phyloP scores from a whole-genome alignment of 2,113 vertebrate genomes.

The Mystacornis crossleyi region DNA sequence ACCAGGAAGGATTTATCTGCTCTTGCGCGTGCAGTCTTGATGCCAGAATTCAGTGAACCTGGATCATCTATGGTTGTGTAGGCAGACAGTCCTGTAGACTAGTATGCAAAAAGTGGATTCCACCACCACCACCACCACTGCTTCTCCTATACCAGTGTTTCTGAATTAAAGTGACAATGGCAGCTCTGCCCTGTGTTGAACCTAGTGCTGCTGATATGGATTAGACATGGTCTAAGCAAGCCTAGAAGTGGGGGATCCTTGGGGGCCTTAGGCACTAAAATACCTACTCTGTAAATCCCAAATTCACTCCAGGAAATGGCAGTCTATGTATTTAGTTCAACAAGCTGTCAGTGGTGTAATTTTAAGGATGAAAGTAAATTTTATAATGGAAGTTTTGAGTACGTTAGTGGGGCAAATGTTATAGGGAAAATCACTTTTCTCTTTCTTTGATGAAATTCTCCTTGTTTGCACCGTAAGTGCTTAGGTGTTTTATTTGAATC shows the following conservation, averaged over 20 bases:
- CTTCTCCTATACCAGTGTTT: not conserved
- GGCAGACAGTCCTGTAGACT: not conserved
- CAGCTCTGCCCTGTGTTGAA: not conserved
- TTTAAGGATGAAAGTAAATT: not conserved
- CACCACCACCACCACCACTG: not conserved
- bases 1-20: not conserved
- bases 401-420: not conserved
- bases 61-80: not conserved
- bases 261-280: not conserved
- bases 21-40: not conserved
- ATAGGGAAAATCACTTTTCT: not conserved
- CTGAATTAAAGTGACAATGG: not conserved
- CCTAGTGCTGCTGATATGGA: not conserved
- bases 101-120: not conserved
- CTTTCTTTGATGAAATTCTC: slow-evolving; percentile 5
- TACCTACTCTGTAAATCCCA: not conserved
- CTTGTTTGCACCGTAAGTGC: not conserved
- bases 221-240: not conserved
- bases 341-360: not conserved
- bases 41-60: not conserved
- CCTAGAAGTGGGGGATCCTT: not conserved
- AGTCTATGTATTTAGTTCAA: not conserved
- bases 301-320: not conserved
- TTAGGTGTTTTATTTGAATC: slow-evolving; percentile 3
- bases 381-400: not conserved